Percentiles rank a stretch among this genome's conserved stretches.
Evolutionary conservation across 2,888 invertebrate species (phyloP).

Genomic region (Ectemnius continuus): DNA sequence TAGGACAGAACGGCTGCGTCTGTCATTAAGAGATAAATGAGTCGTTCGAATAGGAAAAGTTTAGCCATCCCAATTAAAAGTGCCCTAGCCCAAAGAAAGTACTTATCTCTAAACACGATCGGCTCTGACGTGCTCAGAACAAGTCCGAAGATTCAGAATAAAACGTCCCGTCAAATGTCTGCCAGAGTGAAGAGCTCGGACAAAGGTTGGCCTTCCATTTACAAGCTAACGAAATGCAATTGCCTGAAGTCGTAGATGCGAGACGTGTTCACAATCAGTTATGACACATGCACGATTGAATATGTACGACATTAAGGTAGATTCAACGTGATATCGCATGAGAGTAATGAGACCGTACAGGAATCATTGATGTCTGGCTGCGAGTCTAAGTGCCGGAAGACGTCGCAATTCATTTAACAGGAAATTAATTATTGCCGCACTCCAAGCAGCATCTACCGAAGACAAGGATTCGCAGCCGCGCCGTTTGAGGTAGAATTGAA

Average conservation of each 20-base stretch:
- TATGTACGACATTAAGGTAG: too few species aligned
- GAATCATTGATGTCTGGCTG: background rate
- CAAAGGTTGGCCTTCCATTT: too few species aligned
- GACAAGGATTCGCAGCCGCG: background rate
- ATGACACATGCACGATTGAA: too few species aligned
- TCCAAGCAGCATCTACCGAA: background rate
- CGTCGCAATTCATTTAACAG: conserved; percentile 44
- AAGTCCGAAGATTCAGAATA: background rate
- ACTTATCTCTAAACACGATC: background rate
- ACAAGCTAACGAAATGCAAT: too few species aligned
- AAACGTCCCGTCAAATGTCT: conserved; percentile 16
- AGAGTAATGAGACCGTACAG: conserved; percentile 43
- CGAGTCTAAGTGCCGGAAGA: conserved; percentile 27
- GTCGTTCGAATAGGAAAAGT: conserved; percentile 44
- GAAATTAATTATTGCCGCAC: conserved; percentile 50
- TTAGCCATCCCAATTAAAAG: conserved; percentile 30
- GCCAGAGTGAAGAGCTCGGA: background rate
- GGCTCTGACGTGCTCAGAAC: background rate
- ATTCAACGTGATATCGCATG: too few species aligned
- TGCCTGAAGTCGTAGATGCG: too few species aligned
- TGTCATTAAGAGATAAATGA: conserved; percentile 61
- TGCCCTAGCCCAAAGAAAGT: background rate
- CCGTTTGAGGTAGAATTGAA: background rate
- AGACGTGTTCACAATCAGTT: too few species aligned
- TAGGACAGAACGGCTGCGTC: conserved; percentile 55